Evolutionary conservation across 2,113 vertebrate genomes (phyloP).

Genomic region (Rhabdomys dilectus): DNA sequence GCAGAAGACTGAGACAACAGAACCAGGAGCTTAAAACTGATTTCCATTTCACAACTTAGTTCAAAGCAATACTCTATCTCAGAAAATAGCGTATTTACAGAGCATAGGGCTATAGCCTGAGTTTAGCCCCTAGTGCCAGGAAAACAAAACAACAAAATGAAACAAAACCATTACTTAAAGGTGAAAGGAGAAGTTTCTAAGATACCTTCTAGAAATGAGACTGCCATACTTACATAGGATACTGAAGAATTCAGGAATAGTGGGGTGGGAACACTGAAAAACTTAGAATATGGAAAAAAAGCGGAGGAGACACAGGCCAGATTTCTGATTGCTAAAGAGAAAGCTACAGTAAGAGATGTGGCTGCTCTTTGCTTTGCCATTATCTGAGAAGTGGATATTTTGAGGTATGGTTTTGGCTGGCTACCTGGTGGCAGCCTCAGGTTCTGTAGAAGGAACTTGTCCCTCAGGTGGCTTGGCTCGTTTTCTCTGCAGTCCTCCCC

Average conservation of each 20-base stretch:
- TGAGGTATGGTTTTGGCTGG: conserved; percentile 14
- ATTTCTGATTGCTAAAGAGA: background rate
- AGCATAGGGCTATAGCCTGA: background rate
- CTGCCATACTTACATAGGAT: background rate
- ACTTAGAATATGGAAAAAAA: background rate
- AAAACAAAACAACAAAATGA: background rate
- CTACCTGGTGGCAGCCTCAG: background rate
- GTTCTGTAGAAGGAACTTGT: background rate
- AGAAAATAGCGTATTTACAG: background rate
- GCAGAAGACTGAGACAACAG: background rate
- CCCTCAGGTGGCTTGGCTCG: background rate
- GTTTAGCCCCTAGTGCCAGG: background rate
- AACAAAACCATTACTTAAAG: background rate
- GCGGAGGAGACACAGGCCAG: background rate
- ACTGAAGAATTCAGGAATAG: background rate
- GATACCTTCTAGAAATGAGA: background rate
- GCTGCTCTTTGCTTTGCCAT: background rate
- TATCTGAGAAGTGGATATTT: background rate
- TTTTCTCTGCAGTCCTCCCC: background rate
- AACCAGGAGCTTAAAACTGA: background rate
- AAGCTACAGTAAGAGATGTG: background rate
- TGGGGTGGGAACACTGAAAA: background rate
- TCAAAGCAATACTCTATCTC: background rate
- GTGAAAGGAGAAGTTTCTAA: background rate
- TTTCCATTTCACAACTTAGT: background rate